Percentiles rank a stretch among this genome's conserved stretches.
phyloP scores from a whole-genome alignment of 2,113 vertebrate genomes.

The Piprites chloris region DNA sequence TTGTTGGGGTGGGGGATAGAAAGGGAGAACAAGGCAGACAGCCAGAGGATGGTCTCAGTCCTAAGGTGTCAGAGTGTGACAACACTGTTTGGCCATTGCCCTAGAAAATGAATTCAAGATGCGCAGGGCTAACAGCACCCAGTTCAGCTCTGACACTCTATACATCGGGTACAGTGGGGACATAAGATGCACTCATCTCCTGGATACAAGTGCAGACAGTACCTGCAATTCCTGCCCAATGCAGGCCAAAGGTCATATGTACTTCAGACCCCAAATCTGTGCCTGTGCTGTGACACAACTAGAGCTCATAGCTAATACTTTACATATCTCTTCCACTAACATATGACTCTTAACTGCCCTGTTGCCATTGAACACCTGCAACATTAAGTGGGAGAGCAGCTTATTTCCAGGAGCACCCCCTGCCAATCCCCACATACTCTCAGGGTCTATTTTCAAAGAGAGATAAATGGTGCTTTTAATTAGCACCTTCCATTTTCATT shows the following conservation, averaged over 20 bases:
- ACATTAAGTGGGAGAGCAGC: neutral
- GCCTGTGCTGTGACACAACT: neutral
- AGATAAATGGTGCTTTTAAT: slow-evolving; percentile 69
- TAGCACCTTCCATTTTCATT: slow-evolving; percentile 72
- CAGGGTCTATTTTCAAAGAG: slow-evolving; percentile 60
- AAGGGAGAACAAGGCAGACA: neutral
- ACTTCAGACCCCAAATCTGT: neutral
- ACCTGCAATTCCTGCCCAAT: neutral
- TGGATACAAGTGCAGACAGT: neutral
- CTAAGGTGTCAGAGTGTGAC: neutral
- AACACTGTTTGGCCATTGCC: neutral
- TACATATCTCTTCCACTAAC: neutral
- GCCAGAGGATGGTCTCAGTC: neutral
- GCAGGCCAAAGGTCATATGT: neutral
- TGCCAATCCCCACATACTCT: neutral
- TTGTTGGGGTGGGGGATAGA: neutral
- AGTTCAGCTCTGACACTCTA: neutral
- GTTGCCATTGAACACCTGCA: neutral
- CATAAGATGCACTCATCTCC: neutral
- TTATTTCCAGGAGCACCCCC: neutral
- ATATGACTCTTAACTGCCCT: neutral
- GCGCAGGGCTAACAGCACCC: neutral
- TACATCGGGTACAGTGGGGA: neutral
- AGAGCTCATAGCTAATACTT: neutral
- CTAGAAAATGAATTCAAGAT: neutral